Percentiles rank a stretch among this genome's conserved stretches.
Evolutionary conservation across 2,888 invertebrate species (phyloP).

Genomic region (Gonocerus acuteangulatus): DNA sequence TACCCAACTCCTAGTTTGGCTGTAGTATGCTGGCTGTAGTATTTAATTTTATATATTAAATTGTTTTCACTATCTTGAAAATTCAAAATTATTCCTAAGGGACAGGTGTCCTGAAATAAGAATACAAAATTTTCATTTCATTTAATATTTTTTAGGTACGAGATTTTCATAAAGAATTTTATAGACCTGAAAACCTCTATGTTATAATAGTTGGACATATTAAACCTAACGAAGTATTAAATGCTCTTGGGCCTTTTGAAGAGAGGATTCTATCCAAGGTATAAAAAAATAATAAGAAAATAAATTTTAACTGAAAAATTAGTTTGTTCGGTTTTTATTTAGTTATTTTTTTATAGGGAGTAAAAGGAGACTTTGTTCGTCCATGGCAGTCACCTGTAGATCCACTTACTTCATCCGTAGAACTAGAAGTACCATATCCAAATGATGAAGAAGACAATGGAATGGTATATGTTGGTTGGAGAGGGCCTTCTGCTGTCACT

Average conservation of each 20-base stretch:
- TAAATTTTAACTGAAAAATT: not conserved
- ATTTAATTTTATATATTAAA: too few species aligned
- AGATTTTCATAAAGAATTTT: slow-evolving; percentile 75
- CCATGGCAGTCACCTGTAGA: slow-evolving; percentile 73
- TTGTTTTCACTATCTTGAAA: too few species aligned
- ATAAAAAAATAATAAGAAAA: slow-evolving; percentile 24
- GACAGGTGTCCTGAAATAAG: too few species aligned
- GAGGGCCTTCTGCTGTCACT: slow-evolving; percentile 61
- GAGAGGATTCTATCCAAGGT: slow-evolving; percentile 65
- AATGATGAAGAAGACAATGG: slow-evolving; percentile 80
- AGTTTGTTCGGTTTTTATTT: not conserved
- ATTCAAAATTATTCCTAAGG: too few species aligned
- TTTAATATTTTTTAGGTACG: slow-evolving; percentile 56
- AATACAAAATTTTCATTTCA: too few species aligned
- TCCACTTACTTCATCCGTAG: slow-evolving; percentile 51
- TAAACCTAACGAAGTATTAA: slow-evolving; percentile 64
- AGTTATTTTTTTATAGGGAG: slow-evolving; percentile 43
- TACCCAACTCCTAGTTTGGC: too few species aligned
- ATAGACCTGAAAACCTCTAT: slow-evolving; percentile 79
- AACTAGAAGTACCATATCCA: slow-evolving; percentile 59
- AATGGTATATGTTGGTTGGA: slow-evolving; percentile 67
- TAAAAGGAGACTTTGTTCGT: slow-evolving; percentile 53
- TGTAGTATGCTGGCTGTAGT: too few species aligned
- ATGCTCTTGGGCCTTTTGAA: slow-evolving; percentile 62
- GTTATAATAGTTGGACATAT: slow-evolving; percentile 77